Conservation (phyloP, 2,888 invertebrate species). For the Agriotes lineatus region DNA sequence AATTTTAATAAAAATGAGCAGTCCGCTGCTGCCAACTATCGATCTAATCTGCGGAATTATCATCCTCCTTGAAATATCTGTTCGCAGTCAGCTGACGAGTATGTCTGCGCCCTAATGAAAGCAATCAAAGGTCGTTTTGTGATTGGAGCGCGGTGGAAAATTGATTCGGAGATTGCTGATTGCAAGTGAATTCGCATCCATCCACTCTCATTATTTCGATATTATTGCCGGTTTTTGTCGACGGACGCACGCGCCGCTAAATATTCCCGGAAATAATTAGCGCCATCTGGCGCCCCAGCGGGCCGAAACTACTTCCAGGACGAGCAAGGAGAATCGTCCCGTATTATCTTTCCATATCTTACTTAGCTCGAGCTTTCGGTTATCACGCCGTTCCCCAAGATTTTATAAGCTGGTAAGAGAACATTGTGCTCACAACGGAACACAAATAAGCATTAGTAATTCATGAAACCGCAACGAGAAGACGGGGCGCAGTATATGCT, state of each 20-base stretch:
- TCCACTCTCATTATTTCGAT: constrained; percentile 25
- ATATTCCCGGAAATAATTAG: no score
- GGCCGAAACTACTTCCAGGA: background rate
- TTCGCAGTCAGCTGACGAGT: constrained; percentile 28
- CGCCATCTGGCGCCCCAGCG: no score
- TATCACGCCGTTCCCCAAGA: constrained; percentile 23
- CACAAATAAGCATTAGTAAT: constrained; percentile 52
- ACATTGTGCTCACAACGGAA: constrained; percentile 39
- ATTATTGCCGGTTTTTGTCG: background rate
- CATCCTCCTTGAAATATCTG: constrained; percentile 3
- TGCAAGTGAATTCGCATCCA: constrained; percentile 31
- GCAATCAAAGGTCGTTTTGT: constrained; percentile 45
- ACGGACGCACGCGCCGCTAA: background rate
- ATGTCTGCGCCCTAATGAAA: constrained; percentile 43
- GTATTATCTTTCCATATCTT: constrained; percentile 11
- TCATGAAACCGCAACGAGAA: constrained; percentile 48
- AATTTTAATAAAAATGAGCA: constrained; percentile 35
- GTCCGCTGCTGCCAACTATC: constrained; percentile 21
- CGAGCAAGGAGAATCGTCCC: background rate
- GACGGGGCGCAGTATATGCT: constrained; percentile 44
- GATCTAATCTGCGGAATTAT: constrained; percentile 26
- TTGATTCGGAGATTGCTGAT: constrained; percentile 44
- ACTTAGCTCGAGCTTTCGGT: background rate
- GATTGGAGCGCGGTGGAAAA: constrained; percentile 41
- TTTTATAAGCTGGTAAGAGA: constrained; percentile 38